Evolutionary conservation across 2,888 invertebrate genomes (phyloP).

Genomic region (Drosophila mulleri): DNA sequence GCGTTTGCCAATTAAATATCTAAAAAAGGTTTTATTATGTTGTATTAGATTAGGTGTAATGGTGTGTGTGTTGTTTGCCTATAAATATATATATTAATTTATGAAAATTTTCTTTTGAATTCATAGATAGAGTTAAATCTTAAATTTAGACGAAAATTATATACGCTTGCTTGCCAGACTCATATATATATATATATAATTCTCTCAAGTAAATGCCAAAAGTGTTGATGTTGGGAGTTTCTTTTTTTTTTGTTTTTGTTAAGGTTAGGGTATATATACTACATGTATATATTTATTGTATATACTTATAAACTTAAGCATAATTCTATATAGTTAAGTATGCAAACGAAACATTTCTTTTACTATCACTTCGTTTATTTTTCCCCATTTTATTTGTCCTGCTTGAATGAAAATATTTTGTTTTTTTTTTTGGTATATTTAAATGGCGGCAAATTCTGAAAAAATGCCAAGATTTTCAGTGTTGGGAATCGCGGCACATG

Average conservation of each 20-base stretch:
- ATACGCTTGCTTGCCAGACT: conserved; percentile 38
- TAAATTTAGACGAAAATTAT: conserved; percentile 79
- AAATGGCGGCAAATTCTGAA: conserved; percentile 71
- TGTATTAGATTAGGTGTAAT: conserved; percentile 22
- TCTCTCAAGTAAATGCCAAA: conserved; percentile 80
- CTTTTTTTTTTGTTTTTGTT: not conserved
- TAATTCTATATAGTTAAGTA: conserved; percentile 67
- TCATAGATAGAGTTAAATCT: conserved; percentile 55
- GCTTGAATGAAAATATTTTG: conserved; percentile 41
- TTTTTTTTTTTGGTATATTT: conserved; percentile 65
- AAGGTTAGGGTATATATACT: conserved; percentile 19
- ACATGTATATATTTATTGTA: conserved; percentile 30
- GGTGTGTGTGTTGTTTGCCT: conserved; percentile 36
- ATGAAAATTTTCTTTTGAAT: conserved; percentile 14
- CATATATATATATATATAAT: conserved; percentile 57
- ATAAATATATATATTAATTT: conserved; percentile 39
- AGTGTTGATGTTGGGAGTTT: conserved; percentile 39
- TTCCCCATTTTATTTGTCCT: conserved; percentile 28
- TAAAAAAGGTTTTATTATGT: conserved; percentile 51
- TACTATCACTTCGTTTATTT: conserved; percentile 66
- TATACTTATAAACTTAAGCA: conserved; percentile 58
- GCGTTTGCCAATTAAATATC: conserved; percentile 67
- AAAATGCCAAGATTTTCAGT: conserved; percentile 49
- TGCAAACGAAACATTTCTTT: conserved; percentile 58
- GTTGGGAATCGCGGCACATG: conserved; percentile 64